These are phyloP conservation scores for Prochilodus magdalenae DNA, from an alignment of 2,113 vertebrate species.

Conservation along the genomic window DNA sequence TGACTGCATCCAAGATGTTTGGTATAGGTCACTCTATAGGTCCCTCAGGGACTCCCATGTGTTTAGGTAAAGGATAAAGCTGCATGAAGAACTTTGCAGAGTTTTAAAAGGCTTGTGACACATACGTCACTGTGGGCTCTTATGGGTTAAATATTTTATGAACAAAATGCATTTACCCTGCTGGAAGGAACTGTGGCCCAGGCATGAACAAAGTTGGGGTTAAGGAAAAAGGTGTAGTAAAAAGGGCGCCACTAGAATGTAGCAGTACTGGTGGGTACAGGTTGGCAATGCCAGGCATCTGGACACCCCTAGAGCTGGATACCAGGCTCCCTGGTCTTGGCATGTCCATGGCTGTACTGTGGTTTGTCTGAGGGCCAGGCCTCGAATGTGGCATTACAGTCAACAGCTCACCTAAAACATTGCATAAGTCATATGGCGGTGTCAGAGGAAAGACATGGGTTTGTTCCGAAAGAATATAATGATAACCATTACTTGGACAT, in stretches of 20 bases:
- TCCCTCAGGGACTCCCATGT: too few species aligned
- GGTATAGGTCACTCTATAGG: too few species aligned
- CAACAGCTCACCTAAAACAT: neutral
- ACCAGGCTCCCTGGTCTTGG: conserved; percentile 5
- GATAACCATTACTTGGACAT: too few species aligned
- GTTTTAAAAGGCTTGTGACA: too few species aligned
- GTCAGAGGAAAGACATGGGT: neutral
- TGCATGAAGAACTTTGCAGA: too few species aligned
- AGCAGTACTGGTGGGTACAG: conserved; percentile 61
- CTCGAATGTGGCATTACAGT: neutral
- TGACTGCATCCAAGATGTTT: too few species aligned
- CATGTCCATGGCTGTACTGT: conserved; percentile 61
- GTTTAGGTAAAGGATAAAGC: too few species aligned
- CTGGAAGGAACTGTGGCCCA: conserved; percentile 73
- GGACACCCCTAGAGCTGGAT: neutral
- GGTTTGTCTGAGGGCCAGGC: conserved; percentile 66
- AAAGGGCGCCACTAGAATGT: conserved; percentile 65
- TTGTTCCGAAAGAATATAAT: too few species aligned
- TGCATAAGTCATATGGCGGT: neutral
- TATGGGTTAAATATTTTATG: too few species aligned
- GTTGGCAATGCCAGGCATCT: conserved; percentile 18
- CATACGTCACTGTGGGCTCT: too few species aligned
- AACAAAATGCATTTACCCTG: conserved; percentile 77
- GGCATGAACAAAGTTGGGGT: conserved; percentile 73
- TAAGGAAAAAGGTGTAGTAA: conserved; percentile 69